phyloP scores from a whole-genome alignment of 2,888 invertebrate species.

The Auanema sp. region DNA sequence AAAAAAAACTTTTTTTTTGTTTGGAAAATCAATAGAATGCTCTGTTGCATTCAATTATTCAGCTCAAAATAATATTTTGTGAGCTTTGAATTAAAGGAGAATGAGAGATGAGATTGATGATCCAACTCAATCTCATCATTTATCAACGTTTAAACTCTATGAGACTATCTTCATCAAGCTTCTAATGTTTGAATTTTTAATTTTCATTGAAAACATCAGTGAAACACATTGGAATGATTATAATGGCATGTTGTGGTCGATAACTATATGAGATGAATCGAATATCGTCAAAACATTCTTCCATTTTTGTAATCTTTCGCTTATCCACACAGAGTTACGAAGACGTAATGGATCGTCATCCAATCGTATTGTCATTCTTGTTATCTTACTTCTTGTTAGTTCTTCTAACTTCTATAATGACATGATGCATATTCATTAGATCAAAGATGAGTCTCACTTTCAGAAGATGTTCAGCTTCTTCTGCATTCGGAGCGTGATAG shows the following conservation, averaged over 20 bases:
- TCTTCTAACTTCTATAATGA: too few species aligned
- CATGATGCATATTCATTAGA: background rate
- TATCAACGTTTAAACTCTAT: conserved; percentile 3
- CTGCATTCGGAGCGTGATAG: background rate
- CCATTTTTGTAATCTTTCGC: background rate
- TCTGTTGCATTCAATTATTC: too few species aligned
- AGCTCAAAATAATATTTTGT: too few species aligned
- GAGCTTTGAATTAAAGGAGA: too few species aligned
- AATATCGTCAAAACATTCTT: background rate
- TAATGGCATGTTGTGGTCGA: background rate
- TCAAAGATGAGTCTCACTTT: background rate
- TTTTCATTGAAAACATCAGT: too few species aligned
- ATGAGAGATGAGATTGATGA: conserved; percentile 3
- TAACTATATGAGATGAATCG: background rate
- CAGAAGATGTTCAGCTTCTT: background rate
- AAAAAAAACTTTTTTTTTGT: too few species aligned
- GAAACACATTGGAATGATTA: background rate
- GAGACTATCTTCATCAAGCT: conserved; percentile 6
- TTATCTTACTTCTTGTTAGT: too few species aligned
- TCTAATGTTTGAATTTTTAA: too few species aligned
- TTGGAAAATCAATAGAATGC: too few species aligned
- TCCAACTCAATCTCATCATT: background rate
- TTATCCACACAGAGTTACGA: background rate
- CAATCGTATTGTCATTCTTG: background rate
- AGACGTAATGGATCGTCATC: conserved; percentile 4